Evolutionary conservation across 2,113 vertebrate species (phyloP), one percentile per base, ranked within the genome.

Genomic region (Sphaerodactylus townsendi): DNA sequence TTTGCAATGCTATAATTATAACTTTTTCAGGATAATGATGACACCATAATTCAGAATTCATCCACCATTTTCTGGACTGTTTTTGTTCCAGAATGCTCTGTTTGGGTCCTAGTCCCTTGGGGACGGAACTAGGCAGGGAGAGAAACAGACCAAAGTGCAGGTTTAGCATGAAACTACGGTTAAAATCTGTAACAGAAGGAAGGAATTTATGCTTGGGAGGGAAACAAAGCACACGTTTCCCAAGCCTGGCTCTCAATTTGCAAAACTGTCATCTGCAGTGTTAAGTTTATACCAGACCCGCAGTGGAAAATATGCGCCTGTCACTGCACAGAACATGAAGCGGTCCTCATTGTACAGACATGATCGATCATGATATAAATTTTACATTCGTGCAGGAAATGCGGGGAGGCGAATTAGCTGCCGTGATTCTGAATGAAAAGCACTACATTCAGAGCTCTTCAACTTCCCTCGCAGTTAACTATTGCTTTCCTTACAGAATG

Each of bases 361-460:
- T 44, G 3, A 77, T 33, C n/a, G 48, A 77, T 66, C 28, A 33
- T 39, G 59, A 30, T 30, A 50, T 48, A 65, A 74, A 75, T 7
- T n/a, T 59, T 41, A 37, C 15, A 82, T 10, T 14, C 5, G 68
- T 69, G 74, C 70, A 77, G 50, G 39, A 73, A 17, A 41, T 50
- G 78, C 6, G 87, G 39, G 56, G 87, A 46, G 75, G 56, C 80
- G 37, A 82, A 56, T 39, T 86, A 50, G 84, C 85, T 85, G 10
- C 77, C 13, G 77, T 33, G 83, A 75, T 44, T 64, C 76, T 88
- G 89, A 86, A 2, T 53, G 92, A 83, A 50, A 84, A 84, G 33
- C 84, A 59, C 81, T 87, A 69, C 91, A 41, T 35, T 41, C 72
- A 84, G 48, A 77, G 83, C 65, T 66, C 90, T 90, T 81, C 78